Conservation (phyloP, 2,888 invertebrate genomes). For the Mimas tiliae region DNA sequence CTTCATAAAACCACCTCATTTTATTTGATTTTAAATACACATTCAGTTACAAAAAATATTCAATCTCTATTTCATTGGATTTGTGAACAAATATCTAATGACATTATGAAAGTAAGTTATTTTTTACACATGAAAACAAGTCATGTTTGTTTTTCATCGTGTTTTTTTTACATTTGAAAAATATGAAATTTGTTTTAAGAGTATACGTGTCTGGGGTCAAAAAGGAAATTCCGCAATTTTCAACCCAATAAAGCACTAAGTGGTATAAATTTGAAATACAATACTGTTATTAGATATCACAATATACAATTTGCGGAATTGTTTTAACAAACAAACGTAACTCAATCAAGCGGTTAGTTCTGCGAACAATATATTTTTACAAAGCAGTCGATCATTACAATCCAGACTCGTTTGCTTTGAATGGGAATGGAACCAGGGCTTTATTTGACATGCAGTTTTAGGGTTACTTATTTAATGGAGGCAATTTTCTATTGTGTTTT, state of each 20-base stretch:
- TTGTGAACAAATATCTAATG: too few species aligned
- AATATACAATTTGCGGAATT: conserved; percentile 5
- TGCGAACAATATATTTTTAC: conserved; percentile 10
- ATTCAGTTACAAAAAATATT: too few species aligned
- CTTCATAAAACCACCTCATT: too few species aligned
- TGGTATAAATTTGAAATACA: not conserved
- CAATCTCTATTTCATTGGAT: too few species aligned
- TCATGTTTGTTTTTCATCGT: too few species aligned
- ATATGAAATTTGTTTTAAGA: too few species aligned
- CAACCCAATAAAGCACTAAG: not conserved
- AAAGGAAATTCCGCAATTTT: too few species aligned
- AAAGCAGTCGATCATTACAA: conserved; percentile 2
- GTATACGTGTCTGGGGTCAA: too few species aligned
- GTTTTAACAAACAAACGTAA: conserved; percentile 16
- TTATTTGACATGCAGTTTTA: conserved; percentile 40
- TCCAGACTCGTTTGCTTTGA: conserved; percentile 21
- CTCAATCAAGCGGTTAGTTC: conserved; percentile 20
- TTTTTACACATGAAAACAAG: too few species aligned
- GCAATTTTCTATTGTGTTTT: not conserved
- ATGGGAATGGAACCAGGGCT: conserved; percentile 44
- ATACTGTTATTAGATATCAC: not conserved
- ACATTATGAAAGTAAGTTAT: too few species aligned
- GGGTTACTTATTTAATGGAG: not conserved
- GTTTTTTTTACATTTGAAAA: too few species aligned
- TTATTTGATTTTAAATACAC: too few species aligned